A percentile compares a stretch with the other conserved stretches of the same genome.
Evolutionary conservation across 2,888 invertebrate genomes (phyloP).

Genomic region (Ecliptopera silaceata): DNA sequence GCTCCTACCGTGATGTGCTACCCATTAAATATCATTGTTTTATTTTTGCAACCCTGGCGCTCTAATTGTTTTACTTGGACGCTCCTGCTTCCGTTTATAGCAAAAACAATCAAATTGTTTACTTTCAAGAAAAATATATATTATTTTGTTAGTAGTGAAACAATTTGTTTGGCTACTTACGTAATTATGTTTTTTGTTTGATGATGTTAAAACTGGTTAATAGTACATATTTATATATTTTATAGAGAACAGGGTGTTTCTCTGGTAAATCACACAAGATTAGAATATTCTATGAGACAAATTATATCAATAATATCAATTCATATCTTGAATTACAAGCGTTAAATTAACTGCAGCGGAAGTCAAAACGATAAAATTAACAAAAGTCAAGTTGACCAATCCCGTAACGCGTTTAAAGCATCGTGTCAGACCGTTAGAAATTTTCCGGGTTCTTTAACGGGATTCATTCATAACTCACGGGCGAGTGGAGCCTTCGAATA

Average conservation of each 20-base stretch:
- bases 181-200: too few species aligned
- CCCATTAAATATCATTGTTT: conserved; percentile 33
- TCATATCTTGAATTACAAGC: neutral
- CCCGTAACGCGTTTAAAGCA: conserved; percentile 42
- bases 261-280: too few species aligned
- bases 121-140: conserved; percentile 2
- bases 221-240: too few species aligned
- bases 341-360: neutral
- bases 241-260: too few species aligned
- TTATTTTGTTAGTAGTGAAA: too few species aligned
- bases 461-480: conserved; percentile 83
- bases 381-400: conserved; percentile 39
- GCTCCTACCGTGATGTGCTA: conserved; percentile 53
- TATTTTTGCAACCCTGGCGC: conserved; percentile 18
- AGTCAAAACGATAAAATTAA: conserved; percentile 31
- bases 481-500: conserved; percentile 81
- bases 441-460: conserved; percentile 82
- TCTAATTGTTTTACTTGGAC: conserved; percentile 26
- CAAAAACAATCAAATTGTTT: conserved; percentile 8
- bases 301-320: too few species aligned
- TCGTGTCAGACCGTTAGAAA: conserved; percentile 68
- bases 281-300: too few species aligned
- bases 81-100: conserved; percentile 3
- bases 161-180: too few species aligned
- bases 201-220: too few species aligned